These are phyloP conservation scores for Pterophyllum scalare DNA, from an alignment of 2,113 vertebrate genomes.

Conservation along the genomic window DNA sequence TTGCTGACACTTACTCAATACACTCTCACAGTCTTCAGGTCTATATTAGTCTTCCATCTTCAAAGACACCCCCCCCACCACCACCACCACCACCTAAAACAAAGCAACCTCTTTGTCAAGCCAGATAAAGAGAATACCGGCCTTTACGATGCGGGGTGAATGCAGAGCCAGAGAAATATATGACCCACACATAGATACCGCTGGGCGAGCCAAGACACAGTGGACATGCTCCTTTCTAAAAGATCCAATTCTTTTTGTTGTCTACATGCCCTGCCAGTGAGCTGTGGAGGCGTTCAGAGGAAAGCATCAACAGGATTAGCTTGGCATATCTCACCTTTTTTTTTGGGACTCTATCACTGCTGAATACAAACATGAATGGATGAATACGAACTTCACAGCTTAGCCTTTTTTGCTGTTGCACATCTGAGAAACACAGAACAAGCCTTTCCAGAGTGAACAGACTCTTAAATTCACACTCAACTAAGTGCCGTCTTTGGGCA, in stretches of 20 bases:
- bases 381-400: constrained; percentile 56
- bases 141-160: neutral
- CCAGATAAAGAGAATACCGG: constrained; percentile 36
- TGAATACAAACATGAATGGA: constrained; percentile 54
- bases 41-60: constrained; percentile 30
- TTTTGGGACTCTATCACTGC: neutral
- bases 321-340: constrained; percentile 47
- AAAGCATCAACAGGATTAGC: constrained; percentile 69
- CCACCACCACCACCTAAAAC: constrained; percentile 40
- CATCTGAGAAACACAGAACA: constrained; percentile 26
- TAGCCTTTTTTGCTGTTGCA: constrained; percentile 30
- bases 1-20: constrained; percentile 23
- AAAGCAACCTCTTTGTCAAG: constrained; percentile 44
- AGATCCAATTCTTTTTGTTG: constrained; percentile 49
- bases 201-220: neutral
- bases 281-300: constrained; percentile 40
- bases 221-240: constrained; percentile 30
- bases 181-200: neutral
- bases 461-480: constrained; percentile 24
- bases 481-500: constrained; percentile 12
- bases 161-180: constrained; percentile 13
- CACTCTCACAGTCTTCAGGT: constrained; percentile 19
- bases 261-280: constrained; percentile 50
- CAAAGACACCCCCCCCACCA: constrained; percentile 27
- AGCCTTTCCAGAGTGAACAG: neutral